Evolutionary conservation across 1,140 invertebrate genomes (phyloP).

Genomic region (Araneus ventricosus): DNA sequence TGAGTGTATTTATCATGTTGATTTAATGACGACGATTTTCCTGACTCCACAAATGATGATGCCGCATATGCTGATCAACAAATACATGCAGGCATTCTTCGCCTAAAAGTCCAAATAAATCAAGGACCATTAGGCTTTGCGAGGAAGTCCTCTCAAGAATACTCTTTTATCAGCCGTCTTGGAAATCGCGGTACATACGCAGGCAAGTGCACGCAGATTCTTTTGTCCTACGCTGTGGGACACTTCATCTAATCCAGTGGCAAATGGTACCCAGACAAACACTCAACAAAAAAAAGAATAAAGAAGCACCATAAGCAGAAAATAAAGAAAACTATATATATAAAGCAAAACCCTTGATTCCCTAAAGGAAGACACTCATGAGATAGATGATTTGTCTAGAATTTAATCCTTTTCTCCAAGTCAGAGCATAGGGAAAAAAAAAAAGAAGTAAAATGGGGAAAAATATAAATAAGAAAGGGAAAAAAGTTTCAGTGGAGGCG

Average conservation of each 20-base stretch:
- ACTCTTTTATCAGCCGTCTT: not conserved
- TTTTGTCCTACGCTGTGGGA: not conserved
- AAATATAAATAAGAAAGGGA: not conserved
- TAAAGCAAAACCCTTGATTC: not conserved
- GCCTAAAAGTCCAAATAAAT: no score
- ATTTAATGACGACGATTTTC: no score
- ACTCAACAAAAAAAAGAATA: not conserved
- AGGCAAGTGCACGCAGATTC: not conserved
- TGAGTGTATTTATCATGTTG: no score
- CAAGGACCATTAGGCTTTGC: no score
- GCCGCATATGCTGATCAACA: no score
- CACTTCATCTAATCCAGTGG: not conserved
- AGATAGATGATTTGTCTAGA: conserved; percentile 22
- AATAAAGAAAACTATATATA: not conserved
- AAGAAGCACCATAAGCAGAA: not conserved
- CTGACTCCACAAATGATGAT: no score
- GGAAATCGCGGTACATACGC: not conserved
- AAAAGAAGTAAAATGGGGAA: not conserved
- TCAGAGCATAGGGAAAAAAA: not conserved
- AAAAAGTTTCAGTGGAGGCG: not conserved
- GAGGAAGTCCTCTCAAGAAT: not conserved
- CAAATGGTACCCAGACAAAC: not conserved
- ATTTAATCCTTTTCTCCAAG: not conserved
- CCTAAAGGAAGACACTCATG: not conserved
- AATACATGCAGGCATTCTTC: no score